A percentile compares a stretch with the other conserved stretches of the same genome.
phyloP scores from a whole-genome alignment of 2,797 vertebrate species.

The Enteromius trimaculatus region DNA sequence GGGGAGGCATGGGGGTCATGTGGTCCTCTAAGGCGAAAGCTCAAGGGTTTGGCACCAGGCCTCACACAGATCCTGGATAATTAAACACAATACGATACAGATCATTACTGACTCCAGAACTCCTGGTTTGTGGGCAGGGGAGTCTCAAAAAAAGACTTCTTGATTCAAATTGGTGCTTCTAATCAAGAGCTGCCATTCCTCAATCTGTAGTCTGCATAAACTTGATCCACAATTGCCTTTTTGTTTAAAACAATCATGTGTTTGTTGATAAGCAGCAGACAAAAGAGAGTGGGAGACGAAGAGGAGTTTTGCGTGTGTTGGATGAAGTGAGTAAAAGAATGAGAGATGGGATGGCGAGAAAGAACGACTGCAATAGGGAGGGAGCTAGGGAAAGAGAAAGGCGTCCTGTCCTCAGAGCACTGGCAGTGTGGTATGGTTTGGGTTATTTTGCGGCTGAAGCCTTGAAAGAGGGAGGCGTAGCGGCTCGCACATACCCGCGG shows the following conservation, averaged over 20 bases:
- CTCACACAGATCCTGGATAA: conserved; percentile 54
- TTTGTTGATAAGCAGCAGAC: conserved; percentile 49
- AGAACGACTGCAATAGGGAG: conserved; percentile 52
- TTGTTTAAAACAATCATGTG: conserved; percentile 57
- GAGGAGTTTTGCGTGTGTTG: conserved; percentile 19
- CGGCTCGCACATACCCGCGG: conserved; percentile 77
- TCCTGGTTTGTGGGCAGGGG: conserved; percentile 28
- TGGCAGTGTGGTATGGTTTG: conserved; percentile 77
- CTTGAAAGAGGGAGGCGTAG: conserved; percentile 73
- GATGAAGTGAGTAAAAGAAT: not conserved
- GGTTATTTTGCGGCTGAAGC: conserved; percentile 81
- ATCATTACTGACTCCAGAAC: conserved; percentile 55
- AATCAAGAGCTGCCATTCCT: conserved; percentile 49
- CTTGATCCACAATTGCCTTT: conserved; percentile 48
- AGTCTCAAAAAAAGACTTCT: conserved; percentile 25
- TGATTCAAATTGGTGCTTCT: conserved; percentile 50
- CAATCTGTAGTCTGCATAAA: conserved; percentile 37
- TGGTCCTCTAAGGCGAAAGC: conserved; percentile 48
- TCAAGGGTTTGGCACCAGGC: conserved; percentile 45
- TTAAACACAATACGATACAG: conserved; percentile 61
- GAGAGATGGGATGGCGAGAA: conserved; percentile 54
- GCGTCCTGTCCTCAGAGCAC: conserved; percentile 78
- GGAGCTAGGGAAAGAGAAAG: conserved; percentile 56
- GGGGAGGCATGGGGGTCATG: conserved; percentile 61
- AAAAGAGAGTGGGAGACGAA: conserved; percentile 35